Evolutionary conservation across 2,113 vertebrate species (phyloP), one percentile per base, ranked within the genome.

Genomic region (Nothoprocta pentlandii): DNA sequence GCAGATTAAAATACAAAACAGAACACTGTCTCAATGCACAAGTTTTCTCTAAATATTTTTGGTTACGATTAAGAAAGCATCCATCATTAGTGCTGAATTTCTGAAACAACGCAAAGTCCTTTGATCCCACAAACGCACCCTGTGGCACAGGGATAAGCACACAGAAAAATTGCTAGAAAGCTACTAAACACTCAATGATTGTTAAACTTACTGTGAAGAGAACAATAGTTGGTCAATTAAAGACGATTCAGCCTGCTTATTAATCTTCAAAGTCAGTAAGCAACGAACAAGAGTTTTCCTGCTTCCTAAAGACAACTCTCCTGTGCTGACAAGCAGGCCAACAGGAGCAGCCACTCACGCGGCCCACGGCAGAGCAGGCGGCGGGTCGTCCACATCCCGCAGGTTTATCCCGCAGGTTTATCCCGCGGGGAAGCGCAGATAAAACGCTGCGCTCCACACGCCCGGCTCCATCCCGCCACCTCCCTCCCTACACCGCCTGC

Each of bases 221-320:
- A 92, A 84, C 25, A 69, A 28, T 53, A 17, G 46, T 51, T 75
- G 85, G 82, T 85, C 56, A 91, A 80, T 80, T 92, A 94, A 90
- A 86, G 32, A 71, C 68, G 22, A 89, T 64, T 58, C 68, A 78
- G 10, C n/a, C 49, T 86, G 44, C 12, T 88, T 86, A 88, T 68
- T 90, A 64, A 94, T 93, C 93, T 93, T 91, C 73, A 62, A 93
- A 93, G 77, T 56, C 73, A 84, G 62, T 76, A 86, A 80, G 76
- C 71, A 91, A 75, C 16, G 39, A 94, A 85, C 70, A 44, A 12
- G 25, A 9, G 12, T 41, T 25, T 87, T 80, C 76, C 75, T 36
- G 75, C 79, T 92, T 90, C 64, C 85, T 64, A 92, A 90, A 91
- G 90, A 68, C 61, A 87, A 88, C 80, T 94, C 53, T 88, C 44